Conservation (phyloP, 2,113 vertebrate genomes). For the Nettapus auritus region DNA sequence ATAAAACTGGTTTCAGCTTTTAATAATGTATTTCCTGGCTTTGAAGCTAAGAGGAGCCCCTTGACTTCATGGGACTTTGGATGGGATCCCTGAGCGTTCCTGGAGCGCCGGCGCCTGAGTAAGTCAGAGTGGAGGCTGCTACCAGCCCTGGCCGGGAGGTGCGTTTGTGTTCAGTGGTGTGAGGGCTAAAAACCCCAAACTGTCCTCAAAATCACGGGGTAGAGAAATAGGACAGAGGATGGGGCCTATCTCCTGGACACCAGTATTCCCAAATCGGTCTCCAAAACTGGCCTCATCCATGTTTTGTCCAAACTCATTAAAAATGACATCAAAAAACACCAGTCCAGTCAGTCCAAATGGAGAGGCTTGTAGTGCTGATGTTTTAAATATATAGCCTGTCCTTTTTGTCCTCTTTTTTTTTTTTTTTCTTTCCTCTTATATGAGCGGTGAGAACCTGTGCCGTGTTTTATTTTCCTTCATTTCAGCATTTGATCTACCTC, state of each 20-base stretch:
- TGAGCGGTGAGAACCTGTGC: neutral
- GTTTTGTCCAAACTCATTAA: neutral
- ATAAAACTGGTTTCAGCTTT: conserved; percentile 55
- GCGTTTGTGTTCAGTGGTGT: neutral
- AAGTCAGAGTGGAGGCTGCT: neutral
- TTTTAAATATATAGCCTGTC: neutral
- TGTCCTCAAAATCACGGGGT: neutral
- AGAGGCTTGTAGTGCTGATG: neutral
- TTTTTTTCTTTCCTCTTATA: neutral
- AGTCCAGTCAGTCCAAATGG: neutral
- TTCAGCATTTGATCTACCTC: conserved; percentile 50
- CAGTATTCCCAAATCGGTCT: neutral
- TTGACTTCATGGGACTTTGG: conserved; percentile 20
- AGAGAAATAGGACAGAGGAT: neutral
- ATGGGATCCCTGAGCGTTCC: neutral
- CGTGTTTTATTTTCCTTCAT: conserved; percentile 48
- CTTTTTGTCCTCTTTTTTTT: neutral
- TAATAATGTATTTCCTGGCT: conserved; percentile 66
- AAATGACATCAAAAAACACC: neutral
- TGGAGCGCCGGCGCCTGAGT: neutral
- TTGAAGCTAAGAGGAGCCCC: conserved; percentile 31
- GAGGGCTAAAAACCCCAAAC: neutral
- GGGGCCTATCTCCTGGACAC: neutral
- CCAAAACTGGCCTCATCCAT: no score
- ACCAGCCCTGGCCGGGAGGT: neutral